These are phyloP conservation scores for Dryas iulia DNA, from an alignment of 1,140 invertebrate species.

Conservation along the genomic window DNA sequence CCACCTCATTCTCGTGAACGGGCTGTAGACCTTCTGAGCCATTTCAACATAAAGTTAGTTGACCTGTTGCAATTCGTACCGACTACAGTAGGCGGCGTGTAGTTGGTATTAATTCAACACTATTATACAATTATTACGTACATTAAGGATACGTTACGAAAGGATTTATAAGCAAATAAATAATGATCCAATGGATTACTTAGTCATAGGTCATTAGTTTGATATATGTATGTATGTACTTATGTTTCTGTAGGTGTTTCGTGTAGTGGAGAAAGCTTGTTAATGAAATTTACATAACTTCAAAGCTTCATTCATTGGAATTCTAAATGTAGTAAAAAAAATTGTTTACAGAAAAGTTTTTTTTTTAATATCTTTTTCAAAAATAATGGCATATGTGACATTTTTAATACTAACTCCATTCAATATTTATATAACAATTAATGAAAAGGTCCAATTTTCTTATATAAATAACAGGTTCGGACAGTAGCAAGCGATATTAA, in stretches of 20 bases:
- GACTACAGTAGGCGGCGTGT: constrained; percentile 17
- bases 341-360: too few relatives aligned
- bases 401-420: too few relatives aligned
- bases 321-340: too few relatives aligned
- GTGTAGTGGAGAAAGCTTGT: too few relatives aligned
- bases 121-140: constrained; percentile 28
- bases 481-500: too few relatives aligned
- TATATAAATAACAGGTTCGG: too few relatives aligned
- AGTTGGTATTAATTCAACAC: constrained; percentile 15
- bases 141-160: constrained; percentile 1
- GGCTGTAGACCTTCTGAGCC: constrained; percentile 54
- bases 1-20: constrained; percentile 27
- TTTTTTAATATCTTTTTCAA: too few relatives aligned
- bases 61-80: constrained; percentile 62
- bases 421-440: background rate
- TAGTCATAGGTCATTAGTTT: background rate
- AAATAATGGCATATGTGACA: too few relatives aligned
- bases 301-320: too few relatives aligned
- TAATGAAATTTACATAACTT: too few relatives aligned
- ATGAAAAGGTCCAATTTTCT: too few relatives aligned
- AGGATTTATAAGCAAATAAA: background rate
- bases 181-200: background rate
- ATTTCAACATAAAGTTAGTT: constrained; percentile 63
- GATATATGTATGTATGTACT: background rate
- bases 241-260: too few relatives aligned